Evolutionary conservation across 2,797 vertebrate genomes (phyloP).

Genomic region (Ceyx erithaca): DNA sequence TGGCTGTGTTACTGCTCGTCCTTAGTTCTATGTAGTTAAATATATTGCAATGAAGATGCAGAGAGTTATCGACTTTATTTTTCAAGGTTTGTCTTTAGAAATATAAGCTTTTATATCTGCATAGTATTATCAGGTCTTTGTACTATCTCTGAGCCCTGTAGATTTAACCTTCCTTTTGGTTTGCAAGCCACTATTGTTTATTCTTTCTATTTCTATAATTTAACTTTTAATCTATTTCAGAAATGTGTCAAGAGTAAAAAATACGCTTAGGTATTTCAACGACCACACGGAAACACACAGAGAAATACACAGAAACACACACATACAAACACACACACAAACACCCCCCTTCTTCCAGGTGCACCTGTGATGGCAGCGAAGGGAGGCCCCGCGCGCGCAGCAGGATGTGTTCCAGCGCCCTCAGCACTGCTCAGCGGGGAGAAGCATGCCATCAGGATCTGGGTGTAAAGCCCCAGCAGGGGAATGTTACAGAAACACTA

Average conservation of each 20-base stretch:
- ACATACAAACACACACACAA: no score
- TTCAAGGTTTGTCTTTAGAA: not conserved
- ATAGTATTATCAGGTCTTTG: not conserved
- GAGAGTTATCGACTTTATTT: not conserved
- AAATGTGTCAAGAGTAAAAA: not conserved
- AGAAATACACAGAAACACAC: no score
- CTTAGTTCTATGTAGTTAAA: not conserved
- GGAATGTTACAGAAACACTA: not conserved
- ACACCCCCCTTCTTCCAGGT: not conserved
- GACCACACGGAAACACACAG: not conserved
- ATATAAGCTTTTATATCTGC: not conserved
- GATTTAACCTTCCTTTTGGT: not conserved
- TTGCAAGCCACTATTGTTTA: not conserved
- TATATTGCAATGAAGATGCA: not conserved
- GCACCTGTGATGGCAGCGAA: not conserved
- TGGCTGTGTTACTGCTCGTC: not conserved
- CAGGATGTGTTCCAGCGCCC: no score
- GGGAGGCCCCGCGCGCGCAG: not conserved
- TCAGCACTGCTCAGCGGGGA: fast-evolving
- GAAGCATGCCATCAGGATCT: not conserved
- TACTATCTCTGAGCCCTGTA: not conserved
- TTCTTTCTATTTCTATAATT: not conserved
- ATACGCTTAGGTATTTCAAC: not conserved
- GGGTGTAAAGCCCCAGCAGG: not conserved
- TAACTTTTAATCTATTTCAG: not conserved